Evolutionary conservation across 2,113 vertebrate species (phyloP), one percentile per base, ranked within the genome.

Genomic region (Mesembrinibis cayennensis): DNA sequence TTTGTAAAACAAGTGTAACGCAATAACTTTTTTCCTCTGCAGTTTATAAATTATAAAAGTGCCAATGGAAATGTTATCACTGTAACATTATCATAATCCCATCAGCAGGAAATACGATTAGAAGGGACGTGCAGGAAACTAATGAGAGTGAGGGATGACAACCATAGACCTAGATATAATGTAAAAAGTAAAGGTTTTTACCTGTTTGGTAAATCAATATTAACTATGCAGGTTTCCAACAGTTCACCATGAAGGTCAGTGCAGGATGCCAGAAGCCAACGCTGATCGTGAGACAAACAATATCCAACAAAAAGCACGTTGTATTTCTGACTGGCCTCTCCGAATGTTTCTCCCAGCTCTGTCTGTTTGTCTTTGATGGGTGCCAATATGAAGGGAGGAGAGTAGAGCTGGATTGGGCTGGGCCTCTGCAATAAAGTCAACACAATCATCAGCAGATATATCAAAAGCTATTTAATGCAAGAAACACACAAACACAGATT

Each of bases 261-360:
- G 97, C 99, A 99, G 96, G 99, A 99, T 21, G 99, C 99, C 96
- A 99, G 98, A 65, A 99, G 99, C 99, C 99, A 99, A 76, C 99
- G 99, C 98, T 99, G 99, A 96, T 99, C 99, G 3, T 99, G 99
- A 70, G 99, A 99, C 87, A 99, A 98, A 94, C 99, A 99, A 81
- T 99, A 99, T 14, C 99, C 99, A 16, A 99, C 99, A 63, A 99
- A 99, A 45, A 99, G 99, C 74, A 99, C 99, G 1, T 99, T 99
- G 97, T 99, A 99, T 82, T 99, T 99, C 96, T 99, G 98, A 74
- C 98, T 98, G 30, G 98, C 96, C 94, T 99, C 99, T 25, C 98
- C 98, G 95, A 99, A 99, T 0, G 99, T 98, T 96, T 99, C 99
- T 79, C 99, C 99, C 52, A 98, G 96, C 86, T 99, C 99, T 4